Evolutionary conservation across 1,140 invertebrate species (phyloP), one percentile per base, ranked within the genome.

Genomic region (Drosophila mauritiana): DNA sequence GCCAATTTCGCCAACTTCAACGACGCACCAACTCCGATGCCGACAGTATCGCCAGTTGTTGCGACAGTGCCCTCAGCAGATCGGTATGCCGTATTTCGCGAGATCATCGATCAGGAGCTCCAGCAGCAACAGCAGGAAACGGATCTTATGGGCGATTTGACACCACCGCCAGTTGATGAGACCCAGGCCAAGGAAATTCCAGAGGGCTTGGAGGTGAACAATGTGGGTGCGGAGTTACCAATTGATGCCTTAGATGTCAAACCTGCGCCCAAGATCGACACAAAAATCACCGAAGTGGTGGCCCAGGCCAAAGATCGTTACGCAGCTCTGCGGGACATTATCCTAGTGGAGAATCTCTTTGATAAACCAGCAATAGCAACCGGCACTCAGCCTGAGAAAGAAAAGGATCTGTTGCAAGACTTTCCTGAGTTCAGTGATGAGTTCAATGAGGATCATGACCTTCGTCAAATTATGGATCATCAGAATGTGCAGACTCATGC

Each of bases 61-160:
- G 27, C 70, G 3, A 61, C 49, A 42, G 83, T 93, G 37, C 93
- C 93, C 6, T 94, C 94, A 0, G 91, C 92, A 73, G 97, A 97
- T 84, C 95, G 96, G 69, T 97, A 97, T 89, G 97, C 97, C 0
- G 97, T 96, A 0, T 97, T 97, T 82, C 93, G 97, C 67, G 97
- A 97, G 93, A 94, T 97, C 55, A 93, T 97, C 17, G 95, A 96
- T 67, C 93, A 95, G 90, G 96, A 96, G 86, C 89, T 95, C 10
- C 94, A 94, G 85, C 94, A 94, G 27, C 92, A 93, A 46, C 92
- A 93, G 62, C 93, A 94, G 62, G 92, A 92, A 54, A 91, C 93
- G 73, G 91, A 91, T 70, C 65, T 92, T 0, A 91, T 92, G 80
- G 91, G 72, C 8, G 77, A 89, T 20, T 54, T 91, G 0, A 73